Conservation (phyloP, 2,797 vertebrate genomes). For the Catostomus latipinnis region DNA sequence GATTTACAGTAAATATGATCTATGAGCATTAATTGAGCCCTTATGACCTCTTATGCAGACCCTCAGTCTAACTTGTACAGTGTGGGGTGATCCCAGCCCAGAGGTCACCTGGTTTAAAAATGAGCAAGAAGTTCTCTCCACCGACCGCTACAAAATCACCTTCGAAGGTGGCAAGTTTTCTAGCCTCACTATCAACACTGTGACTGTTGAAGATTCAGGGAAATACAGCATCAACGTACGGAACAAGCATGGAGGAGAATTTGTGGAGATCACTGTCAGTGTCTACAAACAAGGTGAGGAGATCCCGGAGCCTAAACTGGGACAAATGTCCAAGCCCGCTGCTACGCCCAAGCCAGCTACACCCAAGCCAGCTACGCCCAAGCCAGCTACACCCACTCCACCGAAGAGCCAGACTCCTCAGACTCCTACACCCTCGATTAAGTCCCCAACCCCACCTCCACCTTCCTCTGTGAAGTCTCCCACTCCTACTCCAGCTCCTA, state of each 20-base stretch:
- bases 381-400: slow-evolving; percentile 59
- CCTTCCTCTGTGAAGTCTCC: slow-evolving; percentile 62
- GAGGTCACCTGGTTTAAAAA: slow-evolving; percentile 98
- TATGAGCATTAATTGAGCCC: background rate
- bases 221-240: slow-evolving; percentile 96
- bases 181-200: slow-evolving; percentile 88
- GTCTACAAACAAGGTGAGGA: slow-evolving; percentile 93
- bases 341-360: slow-evolving; percentile 49
- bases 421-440: slow-evolving; percentile 50
- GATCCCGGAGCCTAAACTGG: slow-evolving; percentile 83
- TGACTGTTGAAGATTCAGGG: slow-evolving; percentile 92
- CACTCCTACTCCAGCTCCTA: slow-evolving; percentile 58
- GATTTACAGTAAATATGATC: background rate
- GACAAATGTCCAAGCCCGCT: slow-evolving; percentile 70
- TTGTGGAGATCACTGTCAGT: slow-evolving; percentile 95
- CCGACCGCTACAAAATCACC: slow-evolving; percentile 82
- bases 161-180: slow-evolving; percentile 90
- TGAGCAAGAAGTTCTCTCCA: slow-evolving; percentile 84
- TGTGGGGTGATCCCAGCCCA: slow-evolving; percentile 93
- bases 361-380: slow-evolving; percentile 58
- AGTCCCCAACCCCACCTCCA: slow-evolving; percentile 64
- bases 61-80: slow-evolving; percentile 94
- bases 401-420: slow-evolving; percentile 55
- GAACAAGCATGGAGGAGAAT: slow-evolving; percentile 98
- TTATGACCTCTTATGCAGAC: slow-evolving; percentile 75